Conservation (phyloP, 2,888 invertebrate genomes). For the Erpobdella octoculata region DNA sequence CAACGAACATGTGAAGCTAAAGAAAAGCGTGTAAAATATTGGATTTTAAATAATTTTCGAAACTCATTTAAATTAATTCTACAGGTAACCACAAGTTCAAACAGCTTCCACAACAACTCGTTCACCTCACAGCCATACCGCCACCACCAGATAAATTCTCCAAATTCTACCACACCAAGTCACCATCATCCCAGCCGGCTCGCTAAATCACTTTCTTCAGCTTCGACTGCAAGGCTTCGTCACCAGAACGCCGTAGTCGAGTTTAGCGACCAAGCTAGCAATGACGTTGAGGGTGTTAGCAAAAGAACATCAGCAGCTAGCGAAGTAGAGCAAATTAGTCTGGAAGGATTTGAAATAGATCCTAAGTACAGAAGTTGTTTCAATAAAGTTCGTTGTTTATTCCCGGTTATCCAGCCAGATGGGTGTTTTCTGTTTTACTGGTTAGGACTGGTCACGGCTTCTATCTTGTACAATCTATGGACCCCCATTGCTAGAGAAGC, state of each 20-base stretch:
- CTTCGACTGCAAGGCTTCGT: not conserved
- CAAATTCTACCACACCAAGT: not conserved
- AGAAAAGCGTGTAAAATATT: too few species aligned
- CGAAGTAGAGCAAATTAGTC: not conserved
- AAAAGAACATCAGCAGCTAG: not conserved
- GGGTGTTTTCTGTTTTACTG: conserved; percentile 92
- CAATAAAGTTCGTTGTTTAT: not conserved
- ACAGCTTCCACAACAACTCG: too few species aligned
- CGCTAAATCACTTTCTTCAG: not conserved
- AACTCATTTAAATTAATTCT: too few species aligned
- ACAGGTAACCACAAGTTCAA: too few species aligned
- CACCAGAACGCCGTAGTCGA: too few species aligned
- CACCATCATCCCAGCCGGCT: conserved; percentile 2
- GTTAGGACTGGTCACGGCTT: conserved; percentile 77
- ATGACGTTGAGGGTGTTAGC: not conserved
- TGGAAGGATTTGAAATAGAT: not conserved
- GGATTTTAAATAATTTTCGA: too few species aligned
- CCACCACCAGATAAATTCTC: not conserved
- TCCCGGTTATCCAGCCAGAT: conserved; percentile 76
- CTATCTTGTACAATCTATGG: conserved; percentile 90
- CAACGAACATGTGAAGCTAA: too few species aligned
- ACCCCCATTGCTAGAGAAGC: conserved; percentile 87
- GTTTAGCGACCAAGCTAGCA: not conserved
- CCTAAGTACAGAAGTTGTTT: not conserved
- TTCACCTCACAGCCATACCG: too few species aligned